Conservation (phyloP, 2,113 vertebrate genomes). For the Carlito syrichta region DNA sequence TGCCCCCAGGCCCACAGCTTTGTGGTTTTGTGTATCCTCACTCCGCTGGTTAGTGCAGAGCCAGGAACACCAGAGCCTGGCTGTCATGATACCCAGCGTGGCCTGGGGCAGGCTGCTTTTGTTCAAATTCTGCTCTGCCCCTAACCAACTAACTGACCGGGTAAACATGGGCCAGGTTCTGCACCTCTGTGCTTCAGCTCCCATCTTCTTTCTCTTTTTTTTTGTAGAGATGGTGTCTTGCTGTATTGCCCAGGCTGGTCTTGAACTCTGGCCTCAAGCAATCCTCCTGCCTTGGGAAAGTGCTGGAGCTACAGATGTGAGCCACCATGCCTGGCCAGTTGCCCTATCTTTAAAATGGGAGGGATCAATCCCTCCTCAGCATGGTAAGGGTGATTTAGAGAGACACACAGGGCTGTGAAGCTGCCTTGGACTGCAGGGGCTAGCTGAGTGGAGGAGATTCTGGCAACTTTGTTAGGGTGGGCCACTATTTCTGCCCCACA, state of each 20-base stretch:
- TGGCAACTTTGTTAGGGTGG: neutral
- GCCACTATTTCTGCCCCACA: neutral
- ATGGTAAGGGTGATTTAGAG: too few relatives aligned
- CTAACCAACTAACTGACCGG: neutral
- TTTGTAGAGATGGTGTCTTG: too few relatives aligned
- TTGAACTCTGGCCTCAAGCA: too few relatives aligned
- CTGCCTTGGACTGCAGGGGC: accelerated
- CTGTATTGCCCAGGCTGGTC: too few relatives aligned
- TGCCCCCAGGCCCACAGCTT: neutral
- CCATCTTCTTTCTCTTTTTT: too few relatives aligned
- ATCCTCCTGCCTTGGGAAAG: too few relatives aligned
- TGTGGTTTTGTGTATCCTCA: neutral
- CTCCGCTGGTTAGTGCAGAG: neutral
- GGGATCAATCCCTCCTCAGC: neutral
- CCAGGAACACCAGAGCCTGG: neutral
- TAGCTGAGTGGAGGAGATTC: neutral
- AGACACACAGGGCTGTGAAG: neutral
- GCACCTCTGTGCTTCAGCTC: too few relatives aligned
- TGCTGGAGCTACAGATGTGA: too few relatives aligned
- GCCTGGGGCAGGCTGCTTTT: accelerated
- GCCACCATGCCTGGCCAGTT: neutral
- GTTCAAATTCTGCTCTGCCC: too few relatives aligned
- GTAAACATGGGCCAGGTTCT: too few relatives aligned
- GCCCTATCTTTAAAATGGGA: neutral
- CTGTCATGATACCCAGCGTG: neutral